These are phyloP conservation scores for Uromys caudimaculatus DNA, from an alignment of 2,797 vertebrate species.

Conservation along the genomic window DNA sequence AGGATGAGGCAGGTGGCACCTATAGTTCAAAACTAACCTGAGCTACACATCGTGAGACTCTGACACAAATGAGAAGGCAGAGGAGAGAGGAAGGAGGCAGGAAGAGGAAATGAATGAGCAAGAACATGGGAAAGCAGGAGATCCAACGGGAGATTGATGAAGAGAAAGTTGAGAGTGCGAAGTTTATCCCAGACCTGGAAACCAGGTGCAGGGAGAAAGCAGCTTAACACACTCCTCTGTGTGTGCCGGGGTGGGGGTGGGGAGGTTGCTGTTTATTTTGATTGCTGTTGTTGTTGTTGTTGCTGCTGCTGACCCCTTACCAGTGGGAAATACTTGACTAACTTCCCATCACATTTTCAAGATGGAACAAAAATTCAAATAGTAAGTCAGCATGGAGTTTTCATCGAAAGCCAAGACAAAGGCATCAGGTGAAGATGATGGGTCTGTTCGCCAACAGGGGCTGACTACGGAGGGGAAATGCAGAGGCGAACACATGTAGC, in stretches of 20 bases:
- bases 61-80: neutral
- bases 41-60: neutral
- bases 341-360: constrained; percentile 26
- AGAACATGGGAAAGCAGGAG: neutral
- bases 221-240: neutral
- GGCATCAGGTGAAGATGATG: neutral
- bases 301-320: neutral
- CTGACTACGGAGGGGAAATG: neutral
- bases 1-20: too few species aligned
- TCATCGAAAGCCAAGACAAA: neutral
- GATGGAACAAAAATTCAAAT: neutral
- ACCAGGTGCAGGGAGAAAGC: neutral
- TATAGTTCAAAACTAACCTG: neutral
- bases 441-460: neutral
- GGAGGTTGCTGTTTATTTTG: too few species aligned
- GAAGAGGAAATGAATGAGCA: neutral
- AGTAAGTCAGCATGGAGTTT: neutral
- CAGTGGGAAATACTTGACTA: neutral
- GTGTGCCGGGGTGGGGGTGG: too few species aligned
- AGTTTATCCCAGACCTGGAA: neutral
- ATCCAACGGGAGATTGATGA: neutral
- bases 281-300: neutral
- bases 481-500: neutral
- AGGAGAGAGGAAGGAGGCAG: neutral
- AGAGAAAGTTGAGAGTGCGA: too few species aligned